Conservation (phyloP, 2,113 vertebrate species). For the Rallus limicola region DNA sequence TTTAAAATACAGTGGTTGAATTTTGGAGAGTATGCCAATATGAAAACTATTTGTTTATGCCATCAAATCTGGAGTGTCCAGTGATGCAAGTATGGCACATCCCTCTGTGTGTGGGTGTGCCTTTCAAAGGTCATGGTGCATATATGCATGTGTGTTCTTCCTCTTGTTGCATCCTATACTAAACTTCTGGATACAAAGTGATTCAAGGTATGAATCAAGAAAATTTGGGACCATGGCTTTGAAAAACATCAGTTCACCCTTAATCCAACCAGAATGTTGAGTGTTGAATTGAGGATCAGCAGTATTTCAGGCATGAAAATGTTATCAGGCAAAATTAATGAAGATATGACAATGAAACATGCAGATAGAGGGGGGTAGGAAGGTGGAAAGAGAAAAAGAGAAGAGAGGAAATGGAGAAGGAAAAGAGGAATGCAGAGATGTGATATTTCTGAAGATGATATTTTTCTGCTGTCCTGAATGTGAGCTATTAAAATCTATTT, state of each 20-base stretch:
- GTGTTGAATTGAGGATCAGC: background rate
- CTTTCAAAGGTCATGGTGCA: background rate
- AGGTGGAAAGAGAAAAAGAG: background rate
- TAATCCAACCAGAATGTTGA: background rate
- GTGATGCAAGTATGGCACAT: background rate
- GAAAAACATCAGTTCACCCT: background rate
- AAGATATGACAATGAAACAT: background rate
- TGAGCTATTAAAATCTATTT: slow-evolving; percentile 25
- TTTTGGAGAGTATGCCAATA: background rate
- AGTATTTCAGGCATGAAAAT: background rate
- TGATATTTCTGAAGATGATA: background rate
- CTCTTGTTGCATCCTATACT: background rate
- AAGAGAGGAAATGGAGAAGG: background rate
- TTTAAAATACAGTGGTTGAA: background rate
- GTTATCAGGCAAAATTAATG: background rate
- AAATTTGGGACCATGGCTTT: background rate
- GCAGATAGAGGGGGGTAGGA: background rate
- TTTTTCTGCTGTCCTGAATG: slow-evolving; percentile 1
- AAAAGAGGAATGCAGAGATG: background rate
- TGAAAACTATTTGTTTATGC: background rate
- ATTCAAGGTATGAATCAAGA: background rate
- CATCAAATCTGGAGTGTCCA: background rate
- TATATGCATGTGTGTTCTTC: rapidly evolving
- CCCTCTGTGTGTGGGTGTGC: rapidly evolving
- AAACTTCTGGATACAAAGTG: background rate